phyloP scores from a whole-genome alignment of 2,888 invertebrate species.

The Brenthis hecate region DNA sequence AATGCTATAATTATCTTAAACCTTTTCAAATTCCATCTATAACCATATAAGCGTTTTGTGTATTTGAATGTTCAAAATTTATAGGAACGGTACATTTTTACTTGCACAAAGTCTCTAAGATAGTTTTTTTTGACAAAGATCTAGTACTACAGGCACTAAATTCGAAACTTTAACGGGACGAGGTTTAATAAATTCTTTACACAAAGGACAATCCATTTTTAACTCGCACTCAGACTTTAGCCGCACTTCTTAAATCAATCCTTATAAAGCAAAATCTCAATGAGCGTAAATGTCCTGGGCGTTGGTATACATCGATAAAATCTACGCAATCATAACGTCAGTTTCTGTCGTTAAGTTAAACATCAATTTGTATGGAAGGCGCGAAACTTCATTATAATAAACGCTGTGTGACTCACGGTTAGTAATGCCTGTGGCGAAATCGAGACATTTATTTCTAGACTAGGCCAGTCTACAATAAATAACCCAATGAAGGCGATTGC shows the following conservation, averaged over 20 bases:
- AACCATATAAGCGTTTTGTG: constrained; percentile 13
- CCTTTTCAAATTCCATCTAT: constrained; percentile 11
- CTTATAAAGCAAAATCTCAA: constrained; percentile 30
- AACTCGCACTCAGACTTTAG: constrained; percentile 9
- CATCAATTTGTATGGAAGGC: constrained; percentile 44
- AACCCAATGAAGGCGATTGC: constrained; percentile 56
- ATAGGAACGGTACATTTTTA: background rate
- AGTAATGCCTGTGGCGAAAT: constrained; percentile 48
- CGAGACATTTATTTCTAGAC: constrained; percentile 51
- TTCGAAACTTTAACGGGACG: background rate
- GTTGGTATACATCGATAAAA: constrained; percentile 36
- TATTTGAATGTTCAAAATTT: constrained; percentile 4
- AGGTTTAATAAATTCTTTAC: constrained; percentile 3
- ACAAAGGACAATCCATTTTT: constrained; percentile 12
- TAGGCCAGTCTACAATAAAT: constrained; percentile 58
- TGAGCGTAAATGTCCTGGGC: constrained; percentile 28
- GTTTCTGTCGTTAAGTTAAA: constrained; percentile 39
- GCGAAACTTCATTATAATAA: constrained; percentile 46
- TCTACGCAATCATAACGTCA: constrained; percentile 37
- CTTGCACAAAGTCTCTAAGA: background rate
- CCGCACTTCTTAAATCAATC: constrained; percentile 30
- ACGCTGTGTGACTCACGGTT: constrained; percentile 45
- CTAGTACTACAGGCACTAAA: background rate
- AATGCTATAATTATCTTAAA: constrained; percentile 30
- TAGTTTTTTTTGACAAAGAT: no score